Conservation (phyloP, 2,888 invertebrate genomes). For the Strigamia crassipes region DNA sequence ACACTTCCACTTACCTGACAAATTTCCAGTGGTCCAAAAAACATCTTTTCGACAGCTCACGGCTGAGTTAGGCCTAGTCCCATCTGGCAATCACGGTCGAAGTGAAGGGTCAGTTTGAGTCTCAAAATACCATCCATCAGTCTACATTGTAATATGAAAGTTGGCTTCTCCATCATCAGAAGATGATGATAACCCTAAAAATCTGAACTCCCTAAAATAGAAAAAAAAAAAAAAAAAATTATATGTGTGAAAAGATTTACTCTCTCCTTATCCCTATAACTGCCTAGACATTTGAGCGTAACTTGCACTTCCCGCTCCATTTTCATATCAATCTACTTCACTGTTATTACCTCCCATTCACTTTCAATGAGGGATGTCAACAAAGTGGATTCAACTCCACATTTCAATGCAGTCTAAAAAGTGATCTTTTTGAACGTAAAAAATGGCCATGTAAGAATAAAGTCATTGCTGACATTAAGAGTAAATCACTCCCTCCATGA, state of each 20-base stretch:
- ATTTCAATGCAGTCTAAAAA: background rate
- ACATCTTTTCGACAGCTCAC: background rate
- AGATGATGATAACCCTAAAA: background rate
- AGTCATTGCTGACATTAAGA: too few species aligned
- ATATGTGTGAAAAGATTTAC: background rate
- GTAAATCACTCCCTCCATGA: too few species aligned
- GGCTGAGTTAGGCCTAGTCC: background rate
- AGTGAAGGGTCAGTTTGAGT: constrained; percentile 9
- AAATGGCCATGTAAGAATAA: too few species aligned
- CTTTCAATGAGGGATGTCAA: background rate
- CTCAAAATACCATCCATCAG: constrained; percentile 6
- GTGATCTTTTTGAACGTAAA: background rate
- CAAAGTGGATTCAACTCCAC: background rate
- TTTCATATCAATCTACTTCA: constrained; percentile 22
- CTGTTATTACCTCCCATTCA: background rate
- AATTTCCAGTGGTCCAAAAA: background rate
- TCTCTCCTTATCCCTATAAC: background rate
- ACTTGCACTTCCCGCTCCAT: background rate
- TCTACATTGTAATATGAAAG: background rate
- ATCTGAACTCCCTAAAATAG: background rate
- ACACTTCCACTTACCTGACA: background rate
- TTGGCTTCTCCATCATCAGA: background rate
- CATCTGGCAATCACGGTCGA: background rate
- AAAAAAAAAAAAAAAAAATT: background rate
- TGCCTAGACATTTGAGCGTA: background rate